Percentiles rank a stretch among this genome's conserved stretches.
These are phyloP conservation scores for Chaenodraco wilsoni DNA, from an alignment of 2,797 vertebrate species.

Conservation along the genomic window DNA sequence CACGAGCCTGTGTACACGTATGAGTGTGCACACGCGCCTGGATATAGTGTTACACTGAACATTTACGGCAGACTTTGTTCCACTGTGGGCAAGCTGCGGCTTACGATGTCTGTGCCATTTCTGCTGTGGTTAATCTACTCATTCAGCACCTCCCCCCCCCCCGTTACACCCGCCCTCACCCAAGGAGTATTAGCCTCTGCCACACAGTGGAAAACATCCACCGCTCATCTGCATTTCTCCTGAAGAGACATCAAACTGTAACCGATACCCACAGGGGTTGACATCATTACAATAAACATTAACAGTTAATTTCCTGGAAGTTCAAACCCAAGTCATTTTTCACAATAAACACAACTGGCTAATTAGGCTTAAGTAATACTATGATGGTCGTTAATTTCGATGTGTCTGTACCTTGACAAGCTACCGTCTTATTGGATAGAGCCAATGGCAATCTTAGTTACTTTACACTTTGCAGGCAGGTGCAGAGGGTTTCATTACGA, in stretches of 20 bases:
- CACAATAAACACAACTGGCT: conserved; percentile 32
- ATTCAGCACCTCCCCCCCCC: conserved; percentile 54
- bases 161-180: conserved; percentile 1
- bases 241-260: conserved; percentile 54
- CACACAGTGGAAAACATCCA: conserved; percentile 72
- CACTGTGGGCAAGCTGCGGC: conserved; percentile 69
- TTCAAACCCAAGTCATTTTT: conserved; percentile 35
- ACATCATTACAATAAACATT: conserved; percentile 65
- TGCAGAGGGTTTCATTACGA: conserved; percentile 60
- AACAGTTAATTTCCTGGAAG: conserved; percentile 21
- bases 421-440: conserved; percentile 19
- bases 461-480: conserved; percentile 60
- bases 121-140: conserved; percentile 71
- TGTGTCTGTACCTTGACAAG: conserved; percentile 25
- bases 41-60: conserved; percentile 75
- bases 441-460: conserved; percentile 19
- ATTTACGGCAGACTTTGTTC: conserved; percentile 75
- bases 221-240: conserved; percentile 63
- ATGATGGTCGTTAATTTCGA: conserved; percentile 45
- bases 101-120: conserved; percentile 66
- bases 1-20: conserved; percentile 29
- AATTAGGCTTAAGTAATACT: conserved; percentile 45
- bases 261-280: conserved; percentile 50
- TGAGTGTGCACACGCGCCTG: conserved; percentile 22
- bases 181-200: conserved; percentile 49